Percentiles rank a stretch among this genome's conserved stretches.
Conservation (phyloP, 2,888 invertebrate species). For the Deilephila porcellus region DNA sequence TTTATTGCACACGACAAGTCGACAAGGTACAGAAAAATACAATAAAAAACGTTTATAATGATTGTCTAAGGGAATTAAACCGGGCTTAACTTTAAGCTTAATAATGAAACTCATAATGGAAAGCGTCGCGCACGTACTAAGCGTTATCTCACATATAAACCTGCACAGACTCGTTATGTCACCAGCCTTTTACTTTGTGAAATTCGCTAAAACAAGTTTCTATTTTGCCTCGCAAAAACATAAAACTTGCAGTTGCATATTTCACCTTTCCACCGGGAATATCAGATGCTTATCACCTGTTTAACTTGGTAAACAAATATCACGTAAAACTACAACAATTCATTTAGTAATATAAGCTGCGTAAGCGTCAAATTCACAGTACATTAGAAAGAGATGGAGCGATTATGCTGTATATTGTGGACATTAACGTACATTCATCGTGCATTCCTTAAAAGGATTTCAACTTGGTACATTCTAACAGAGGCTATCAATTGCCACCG, state of each 20-base stretch:
- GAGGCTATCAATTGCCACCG: no score
- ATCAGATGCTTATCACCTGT: not conserved
- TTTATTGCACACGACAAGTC: no score
- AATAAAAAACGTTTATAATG: no score
- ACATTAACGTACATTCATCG: no score
- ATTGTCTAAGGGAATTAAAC: not conserved
- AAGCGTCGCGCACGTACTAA: not conserved
- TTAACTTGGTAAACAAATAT: not conserved
- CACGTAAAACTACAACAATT: not conserved
- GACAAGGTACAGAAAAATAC: no score
- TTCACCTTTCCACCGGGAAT: slow-evolving; percentile 4
- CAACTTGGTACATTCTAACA: no score
- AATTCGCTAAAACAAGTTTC: slow-evolving; percentile 28
- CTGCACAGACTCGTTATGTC: slow-evolving; percentile 8
- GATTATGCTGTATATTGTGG: no score
- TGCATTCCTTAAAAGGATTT: no score
- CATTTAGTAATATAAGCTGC: no score
- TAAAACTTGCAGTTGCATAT: slow-evolving; percentile 18
- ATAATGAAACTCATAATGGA: not conserved
- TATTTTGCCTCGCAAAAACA: slow-evolving; percentile 15
- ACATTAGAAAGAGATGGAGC: no score
- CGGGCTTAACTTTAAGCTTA: not conserved
- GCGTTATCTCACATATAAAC: slow-evolving; percentile 7
- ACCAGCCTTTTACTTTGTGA: slow-evolving; percentile 31
- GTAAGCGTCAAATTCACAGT: no score